Evolutionary conservation across 2,888 invertebrate species (phyloP).

Genomic region (Rhagophthalmus giganteus): DNA sequence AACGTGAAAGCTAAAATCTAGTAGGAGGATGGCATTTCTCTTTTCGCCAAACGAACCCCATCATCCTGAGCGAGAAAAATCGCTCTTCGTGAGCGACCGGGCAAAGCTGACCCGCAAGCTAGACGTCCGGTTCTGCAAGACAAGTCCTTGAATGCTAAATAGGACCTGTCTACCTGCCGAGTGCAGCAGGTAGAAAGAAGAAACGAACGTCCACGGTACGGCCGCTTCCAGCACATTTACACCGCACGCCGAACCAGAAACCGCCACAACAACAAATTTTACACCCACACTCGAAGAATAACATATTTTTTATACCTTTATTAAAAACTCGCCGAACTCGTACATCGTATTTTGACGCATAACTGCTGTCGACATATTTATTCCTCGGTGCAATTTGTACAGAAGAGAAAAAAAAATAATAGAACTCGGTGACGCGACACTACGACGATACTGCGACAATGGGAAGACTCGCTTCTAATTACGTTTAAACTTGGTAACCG

Average conservation of each 20-base stretch:
- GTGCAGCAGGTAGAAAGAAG: slow-evolving; percentile 31
- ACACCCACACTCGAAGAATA: slow-evolving; percentile 22
- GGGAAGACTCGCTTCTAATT: slow-evolving; percentile 51
- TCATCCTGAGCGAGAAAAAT: slow-evolving; percentile 3
- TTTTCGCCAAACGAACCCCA: slow-evolving; percentile 41
- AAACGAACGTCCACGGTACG: slow-evolving; percentile 14
- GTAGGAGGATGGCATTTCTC: slow-evolving; percentile 47
- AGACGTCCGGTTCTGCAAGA: slow-evolving; percentile 39
- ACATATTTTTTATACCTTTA: slow-evolving; percentile 66
- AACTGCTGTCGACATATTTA: slow-evolving; percentile 79
- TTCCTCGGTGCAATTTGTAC: slow-evolving; percentile 14
- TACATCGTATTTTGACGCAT: slow-evolving; percentile 76
- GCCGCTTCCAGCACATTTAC: slow-evolving; percentile 20
- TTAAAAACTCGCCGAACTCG: slow-evolving; percentile 74
- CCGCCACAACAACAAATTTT: slow-evolving; percentile 20
- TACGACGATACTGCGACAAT: slow-evolving; percentile 59
- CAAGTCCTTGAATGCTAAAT: slow-evolving; percentile 39
- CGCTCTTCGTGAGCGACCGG: slow-evolving; percentile 2
- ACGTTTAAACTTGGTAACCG: not conserved
- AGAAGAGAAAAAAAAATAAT: slow-evolving; percentile 7
- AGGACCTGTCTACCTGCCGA: slow-evolving; percentile 33
- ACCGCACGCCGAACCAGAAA: slow-evolving; percentile 7
- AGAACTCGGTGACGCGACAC: slow-evolving; percentile 25
- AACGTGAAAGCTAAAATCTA: slow-evolving; percentile 46
- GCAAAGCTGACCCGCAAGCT: slow-evolving; percentile 16